Conservation (phyloP, 2,888 invertebrate genomes). For the Charanyca ferruginea region DNA sequence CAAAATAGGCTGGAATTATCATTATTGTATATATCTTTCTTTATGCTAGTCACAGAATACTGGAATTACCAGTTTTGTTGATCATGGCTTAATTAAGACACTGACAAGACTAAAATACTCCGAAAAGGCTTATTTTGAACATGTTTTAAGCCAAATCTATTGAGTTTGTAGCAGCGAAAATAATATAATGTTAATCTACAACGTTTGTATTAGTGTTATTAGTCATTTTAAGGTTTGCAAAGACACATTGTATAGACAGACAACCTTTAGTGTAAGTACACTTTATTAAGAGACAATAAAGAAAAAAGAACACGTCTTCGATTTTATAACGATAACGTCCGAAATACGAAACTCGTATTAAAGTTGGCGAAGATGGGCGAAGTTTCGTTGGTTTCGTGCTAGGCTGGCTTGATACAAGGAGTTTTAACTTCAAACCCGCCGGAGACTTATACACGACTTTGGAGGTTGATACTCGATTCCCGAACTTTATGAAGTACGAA, state of each 20-base stretch:
- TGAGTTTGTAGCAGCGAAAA: too few relatives aligned
- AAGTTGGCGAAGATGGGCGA: constrained; percentile 79
- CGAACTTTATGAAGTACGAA: constrained; percentile 75
- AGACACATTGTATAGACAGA: not conserved
- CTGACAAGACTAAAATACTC: too few relatives aligned
- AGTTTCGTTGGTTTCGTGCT: constrained; percentile 76
- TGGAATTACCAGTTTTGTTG: too few relatives aligned
- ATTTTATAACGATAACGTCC: constrained; percentile 81
- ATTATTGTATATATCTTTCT: too few relatives aligned
- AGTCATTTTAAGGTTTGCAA: not conserved
- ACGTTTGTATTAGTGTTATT: too few relatives aligned
- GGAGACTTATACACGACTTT: constrained; percentile 70
- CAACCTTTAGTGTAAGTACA: not conserved
- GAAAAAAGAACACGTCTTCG: constrained; percentile 70
- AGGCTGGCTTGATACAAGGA: constrained; percentile 75
- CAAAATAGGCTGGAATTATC: too few relatives aligned
- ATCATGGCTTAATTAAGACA: too few relatives aligned
- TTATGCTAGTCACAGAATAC: too few relatives aligned
- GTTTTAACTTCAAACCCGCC: constrained; percentile 76
- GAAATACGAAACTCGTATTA: constrained; percentile 81
- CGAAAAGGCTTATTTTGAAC: too few relatives aligned
- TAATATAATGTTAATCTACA: too few relatives aligned
- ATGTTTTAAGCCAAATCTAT: too few relatives aligned
- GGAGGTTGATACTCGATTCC: constrained; percentile 75
- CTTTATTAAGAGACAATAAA: constrained; percentile 30